These are phyloP conservation scores for Alectura lathami DNA, from an alignment of 2,113 vertebrate genomes.

Conservation along the genomic window DNA sequence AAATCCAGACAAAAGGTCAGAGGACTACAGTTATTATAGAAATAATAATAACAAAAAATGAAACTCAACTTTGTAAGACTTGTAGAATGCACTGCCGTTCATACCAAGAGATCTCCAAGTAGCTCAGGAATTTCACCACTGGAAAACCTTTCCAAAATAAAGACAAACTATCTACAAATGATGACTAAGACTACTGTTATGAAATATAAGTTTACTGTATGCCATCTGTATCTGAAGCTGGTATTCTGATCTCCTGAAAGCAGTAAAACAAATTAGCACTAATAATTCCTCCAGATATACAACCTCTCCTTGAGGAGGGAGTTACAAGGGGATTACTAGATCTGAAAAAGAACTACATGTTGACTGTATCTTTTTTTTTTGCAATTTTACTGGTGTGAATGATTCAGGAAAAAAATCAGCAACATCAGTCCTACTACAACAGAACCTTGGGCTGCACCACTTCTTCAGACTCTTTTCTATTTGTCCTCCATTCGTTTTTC, in stretches of 20 bases:
- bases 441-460: neutral
- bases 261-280: neutral
- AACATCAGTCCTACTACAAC: neutral
- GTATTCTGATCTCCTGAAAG: neutral
- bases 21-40: neutral
- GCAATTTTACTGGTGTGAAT: neutral
- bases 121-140: neutral
- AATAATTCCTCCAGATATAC: neutral
- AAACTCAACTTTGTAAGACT: neutral
- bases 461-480: neutral
- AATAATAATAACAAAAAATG: neutral
- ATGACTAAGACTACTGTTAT: neutral
- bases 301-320: neutral
- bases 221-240: neutral
- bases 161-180: neutral
- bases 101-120: neutral
- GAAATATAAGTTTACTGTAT: neutral
- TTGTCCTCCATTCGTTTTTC: neutral
- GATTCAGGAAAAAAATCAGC: neutral
- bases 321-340: neutral
- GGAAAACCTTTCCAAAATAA: neutral
- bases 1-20: neutral
- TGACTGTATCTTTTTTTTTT: neutral
- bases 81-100: neutral
- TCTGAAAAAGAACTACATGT: neutral